phyloP scores from a whole-genome alignment of 1,140 invertebrate species.

The Aphidius gifuensis region DNA sequence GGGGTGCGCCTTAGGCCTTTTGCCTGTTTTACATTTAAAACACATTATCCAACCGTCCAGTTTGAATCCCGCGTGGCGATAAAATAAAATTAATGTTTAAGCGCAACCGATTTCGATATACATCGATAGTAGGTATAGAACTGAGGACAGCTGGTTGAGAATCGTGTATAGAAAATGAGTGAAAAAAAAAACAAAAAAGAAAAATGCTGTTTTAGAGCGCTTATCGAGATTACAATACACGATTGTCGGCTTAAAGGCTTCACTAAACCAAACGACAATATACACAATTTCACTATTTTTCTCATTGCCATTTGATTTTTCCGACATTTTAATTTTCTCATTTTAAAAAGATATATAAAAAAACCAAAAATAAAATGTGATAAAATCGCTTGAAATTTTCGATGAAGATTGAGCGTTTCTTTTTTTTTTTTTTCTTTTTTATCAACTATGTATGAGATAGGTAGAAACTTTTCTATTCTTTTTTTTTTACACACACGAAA shows the following conservation, averaged over 20 bases:
- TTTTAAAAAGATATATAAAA: too few species aligned
- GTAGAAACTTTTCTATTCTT: too few species aligned
- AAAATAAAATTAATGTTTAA: slow-evolving; percentile 56
- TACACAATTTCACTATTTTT: slow-evolving; percentile 1
- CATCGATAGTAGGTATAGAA: slow-evolving; percentile 36
- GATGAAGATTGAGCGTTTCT: neutral
- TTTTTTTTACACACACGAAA: neutral
- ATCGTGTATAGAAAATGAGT: slow-evolving; percentile 5
- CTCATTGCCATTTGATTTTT: too few species aligned
- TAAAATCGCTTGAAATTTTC: too few species aligned
- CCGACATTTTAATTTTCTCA: too few species aligned
- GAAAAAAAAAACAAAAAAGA: slow-evolving; percentile 4
- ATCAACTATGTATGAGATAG: too few species aligned
- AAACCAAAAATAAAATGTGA: too few species aligned
- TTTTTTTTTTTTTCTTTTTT: too few species aligned
- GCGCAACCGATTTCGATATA: slow-evolving; percentile 49
- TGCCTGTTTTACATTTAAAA: slow-evolving; percentile 56
- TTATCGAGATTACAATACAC: slow-evolving; percentile 22
- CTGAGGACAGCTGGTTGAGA: neutral
- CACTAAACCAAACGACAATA: neutral
- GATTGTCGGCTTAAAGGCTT: too few species aligned
- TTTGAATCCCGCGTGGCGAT: slow-evolving; percentile 48
- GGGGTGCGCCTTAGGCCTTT: slow-evolving; percentile 39
- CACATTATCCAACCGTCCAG: slow-evolving; percentile 48
- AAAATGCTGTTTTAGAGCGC: slow-evolving; percentile 4